Base-by-base conservation (phyloP, 2,113 vertebrate species). In the Atractosteus spatula region DNA sequence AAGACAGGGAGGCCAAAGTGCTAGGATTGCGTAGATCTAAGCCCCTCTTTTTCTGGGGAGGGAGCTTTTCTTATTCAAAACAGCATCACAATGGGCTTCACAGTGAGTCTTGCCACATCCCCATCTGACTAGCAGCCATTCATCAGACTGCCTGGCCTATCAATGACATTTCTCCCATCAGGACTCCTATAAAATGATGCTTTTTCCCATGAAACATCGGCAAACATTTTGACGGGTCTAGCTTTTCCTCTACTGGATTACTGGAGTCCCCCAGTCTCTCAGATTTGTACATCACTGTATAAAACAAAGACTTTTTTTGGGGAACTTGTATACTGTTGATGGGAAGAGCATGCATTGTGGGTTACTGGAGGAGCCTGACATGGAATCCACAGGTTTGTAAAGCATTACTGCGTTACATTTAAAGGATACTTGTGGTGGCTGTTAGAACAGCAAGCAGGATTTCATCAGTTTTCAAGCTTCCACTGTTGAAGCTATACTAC, bases 191-290 rank as follows among this genome's bases (percentile, higher is more conserved):
- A 98, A 99, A 99, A 99, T 96, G 94, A 97, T 94, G 94, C 94
- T 96, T 95, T 98, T 97, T 98, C 96, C 97, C 96, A 98, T 96
- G 97, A 95, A 98, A 98, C 96, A 98, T 98, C 96, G 96, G 96
- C 96, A 99, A 99, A 99, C 97, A 98, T 98, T 99, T 97, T 97
- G 97, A 99, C 96, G 95, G 96, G 90, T 96, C 94, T 95, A 94
- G 93, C 93, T 95, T 92, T 89, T 92, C 93, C 95, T 95, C 93
- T 90, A 91, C 94, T 95, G 95, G 94, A 97, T 97, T 96, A 94
- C 94, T 93, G 92, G 94, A 93, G 94, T 93, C 92, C 90, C 87
- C 63, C 69, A 63, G 29, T 55, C 87, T 65, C 83, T 84, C 86
- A 91, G 87, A 90, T 85, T 81, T 87, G 86, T 82, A 86, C 86